Percentiles rank a stretch among this genome's conserved stretches.
These are phyloP conservation scores for Leptatherina wallacei DNA, from an alignment of 2,797 vertebrate species.

Conservation along the genomic window DNA sequence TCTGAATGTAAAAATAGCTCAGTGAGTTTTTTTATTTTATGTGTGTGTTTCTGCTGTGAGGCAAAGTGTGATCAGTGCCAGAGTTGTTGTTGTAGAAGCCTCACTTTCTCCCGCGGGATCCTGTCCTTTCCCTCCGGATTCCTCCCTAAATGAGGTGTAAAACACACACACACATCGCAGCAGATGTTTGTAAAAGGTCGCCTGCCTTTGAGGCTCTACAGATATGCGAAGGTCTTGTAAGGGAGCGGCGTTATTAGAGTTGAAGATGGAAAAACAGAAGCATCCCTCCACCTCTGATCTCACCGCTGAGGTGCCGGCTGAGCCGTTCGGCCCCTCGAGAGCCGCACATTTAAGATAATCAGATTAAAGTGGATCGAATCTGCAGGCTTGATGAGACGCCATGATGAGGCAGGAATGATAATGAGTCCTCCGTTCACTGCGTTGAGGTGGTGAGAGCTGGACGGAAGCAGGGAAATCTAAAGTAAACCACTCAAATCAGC, in stretches of 20 bases:
- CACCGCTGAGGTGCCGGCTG: slow-evolving; percentile 9
- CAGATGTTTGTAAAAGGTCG: slow-evolving; percentile 47
- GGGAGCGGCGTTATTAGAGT: slow-evolving; percentile 3
- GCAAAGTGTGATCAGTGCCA: slow-evolving; percentile 45
- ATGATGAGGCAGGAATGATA: slow-evolving; percentile 62
- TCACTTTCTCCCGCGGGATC: slow-evolving; percentile 41
- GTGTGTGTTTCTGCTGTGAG: slow-evolving; percentile 6
- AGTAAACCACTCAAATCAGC: slow-evolving; percentile 17
- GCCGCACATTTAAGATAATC: slow-evolving; percentile 51
- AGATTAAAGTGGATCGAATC: slow-evolving; percentile 64
- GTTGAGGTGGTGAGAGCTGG: slow-evolving; percentile 17
- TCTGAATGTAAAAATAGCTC: slow-evolving; percentile 51
- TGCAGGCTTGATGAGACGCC: slow-evolving; percentile 34
- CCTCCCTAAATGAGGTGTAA: slow-evolving; percentile 46
- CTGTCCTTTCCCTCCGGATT: slow-evolving; percentile 17
- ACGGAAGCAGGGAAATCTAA: slow-evolving; percentile 32
- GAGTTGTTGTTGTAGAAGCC: slow-evolving; percentile 47
- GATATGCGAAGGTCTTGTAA: neutral
- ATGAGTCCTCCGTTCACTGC: slow-evolving; percentile 54
- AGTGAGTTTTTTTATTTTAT: slow-evolving; percentile 14
- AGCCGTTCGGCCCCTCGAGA: neutral
- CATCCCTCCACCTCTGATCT: slow-evolving; percentile 10
- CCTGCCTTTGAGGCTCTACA: slow-evolving; percentile 21
- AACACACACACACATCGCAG: slow-evolving; percentile 2
- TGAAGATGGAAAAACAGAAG: slow-evolving; percentile 14